These are phyloP conservation scores for Chesias legatella DNA, from an alignment of 2,888 invertebrate species.

Conservation along the genomic window DNA sequence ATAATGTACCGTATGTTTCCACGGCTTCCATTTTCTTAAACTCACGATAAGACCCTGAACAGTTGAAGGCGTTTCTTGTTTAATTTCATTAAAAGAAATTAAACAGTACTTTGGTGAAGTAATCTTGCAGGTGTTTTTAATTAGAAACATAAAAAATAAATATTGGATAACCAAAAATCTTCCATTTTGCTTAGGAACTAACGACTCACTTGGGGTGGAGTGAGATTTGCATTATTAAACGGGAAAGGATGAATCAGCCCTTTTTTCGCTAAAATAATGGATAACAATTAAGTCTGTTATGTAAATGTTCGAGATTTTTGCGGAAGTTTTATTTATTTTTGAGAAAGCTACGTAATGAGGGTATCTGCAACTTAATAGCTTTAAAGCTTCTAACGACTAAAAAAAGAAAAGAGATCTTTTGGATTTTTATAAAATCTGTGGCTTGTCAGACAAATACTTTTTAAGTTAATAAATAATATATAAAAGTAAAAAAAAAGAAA, in stretches of 20 bases:
- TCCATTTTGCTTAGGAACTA: conserved; percentile 5
- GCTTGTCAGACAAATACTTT: no score
- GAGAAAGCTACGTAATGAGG: no score
- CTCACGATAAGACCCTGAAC: conserved; percentile 36
- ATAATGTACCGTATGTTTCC: conserved; percentile 29
- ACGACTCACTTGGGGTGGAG: conserved; percentile 7
- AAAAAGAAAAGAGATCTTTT: no score
- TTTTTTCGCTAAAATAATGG: no score
- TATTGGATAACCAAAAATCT: conserved; percentile 19
- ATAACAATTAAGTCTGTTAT: no score
- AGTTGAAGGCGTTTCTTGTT: conserved; percentile 43
- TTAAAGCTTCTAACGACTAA: no score
- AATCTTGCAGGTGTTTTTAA: conserved; percentile 35
- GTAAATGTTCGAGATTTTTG: no score
- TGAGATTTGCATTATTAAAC: conserved; percentile 3
- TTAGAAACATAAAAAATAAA: conserved; percentile 33
- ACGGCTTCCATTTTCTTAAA: conserved; percentile 34
- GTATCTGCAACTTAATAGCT: no score
- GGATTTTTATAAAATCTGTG: no score
- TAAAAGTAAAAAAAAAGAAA: no score
- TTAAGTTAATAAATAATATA: no score
- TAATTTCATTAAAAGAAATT: conserved; percentile 51
- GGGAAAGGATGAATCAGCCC: not conserved
- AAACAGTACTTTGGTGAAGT: conserved; percentile 37
- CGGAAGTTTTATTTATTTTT: no score